Evolutionary conservation across 2,797 vertebrate genomes (phyloP).

Genomic region (Scolopax bukidnonensis): DNA sequence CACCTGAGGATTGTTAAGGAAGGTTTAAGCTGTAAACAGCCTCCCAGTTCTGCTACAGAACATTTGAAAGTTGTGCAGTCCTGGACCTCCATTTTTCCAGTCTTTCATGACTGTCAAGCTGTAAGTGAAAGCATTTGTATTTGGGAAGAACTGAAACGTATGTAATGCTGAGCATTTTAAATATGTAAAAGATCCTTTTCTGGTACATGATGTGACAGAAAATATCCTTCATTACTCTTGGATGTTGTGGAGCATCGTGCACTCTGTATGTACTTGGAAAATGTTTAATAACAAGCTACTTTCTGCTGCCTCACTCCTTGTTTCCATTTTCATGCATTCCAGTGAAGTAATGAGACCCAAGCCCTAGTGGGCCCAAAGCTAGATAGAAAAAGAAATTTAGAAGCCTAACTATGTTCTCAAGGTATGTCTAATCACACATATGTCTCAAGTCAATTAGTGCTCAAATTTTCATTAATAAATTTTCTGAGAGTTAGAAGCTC

Average conservation of each 20-base stretch:
- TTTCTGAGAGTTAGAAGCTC: neutral
- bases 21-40: neutral
- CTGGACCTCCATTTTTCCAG: neutral
- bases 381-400: neutral
- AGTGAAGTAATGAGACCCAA: neutral
- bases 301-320: neutral
- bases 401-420: neutral
- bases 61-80: neutral
- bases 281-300: neutral
- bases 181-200: neutral
- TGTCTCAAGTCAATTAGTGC: neutral
- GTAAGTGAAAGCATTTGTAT: neutral
- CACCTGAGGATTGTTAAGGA: neutral
- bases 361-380: neutral
- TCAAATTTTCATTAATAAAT: neutral
- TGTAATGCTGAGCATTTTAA: neutral
- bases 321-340: neutral
- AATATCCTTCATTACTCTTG: neutral
- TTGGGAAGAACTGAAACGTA: neutral
- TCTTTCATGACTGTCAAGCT: neutral
- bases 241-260: neutral
- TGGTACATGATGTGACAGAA: neutral
- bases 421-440: neutral
- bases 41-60: neutral
- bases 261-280: rapidly evolving